Evolutionary conservation across 2,888 invertebrate species (phyloP).

Genomic region (Lepidonotus clava): DNA sequence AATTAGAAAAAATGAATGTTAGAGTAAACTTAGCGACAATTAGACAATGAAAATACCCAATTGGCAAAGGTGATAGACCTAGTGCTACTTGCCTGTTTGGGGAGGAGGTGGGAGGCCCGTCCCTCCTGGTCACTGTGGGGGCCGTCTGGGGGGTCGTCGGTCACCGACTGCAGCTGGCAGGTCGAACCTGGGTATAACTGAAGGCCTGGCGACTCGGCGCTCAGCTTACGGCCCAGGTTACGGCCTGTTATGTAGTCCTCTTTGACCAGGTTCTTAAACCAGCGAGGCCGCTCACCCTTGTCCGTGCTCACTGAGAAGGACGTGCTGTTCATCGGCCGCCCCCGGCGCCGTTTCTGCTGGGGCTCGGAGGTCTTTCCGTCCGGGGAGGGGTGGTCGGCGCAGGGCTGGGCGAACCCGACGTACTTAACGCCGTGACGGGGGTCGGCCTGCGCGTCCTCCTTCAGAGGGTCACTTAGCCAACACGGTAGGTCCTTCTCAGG

Average conservation of each 20-base stretch:
- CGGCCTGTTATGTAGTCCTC: conserved; percentile 11
- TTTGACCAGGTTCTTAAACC: background rate
- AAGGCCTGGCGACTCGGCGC: background rate
- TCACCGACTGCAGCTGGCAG: background rate
- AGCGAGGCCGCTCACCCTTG: background rate
- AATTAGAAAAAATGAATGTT: no score
- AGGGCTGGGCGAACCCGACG: background rate
- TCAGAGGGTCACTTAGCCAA: background rate
- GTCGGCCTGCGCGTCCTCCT: background rate
- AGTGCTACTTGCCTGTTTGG: conserved; percentile 34
- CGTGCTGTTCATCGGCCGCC: no score
- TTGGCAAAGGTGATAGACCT: no score
- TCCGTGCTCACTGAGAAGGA: no score
- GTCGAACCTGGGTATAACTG: background rate
- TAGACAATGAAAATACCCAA: no score
- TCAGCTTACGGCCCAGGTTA: conserved; percentile 23
- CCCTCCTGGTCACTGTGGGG: background rate
- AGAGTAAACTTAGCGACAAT: no score
- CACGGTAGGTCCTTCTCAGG: no score
- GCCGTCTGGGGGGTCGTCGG: background rate
- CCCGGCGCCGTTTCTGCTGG: no score
- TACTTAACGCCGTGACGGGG: background rate
- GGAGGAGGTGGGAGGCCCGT: background rate
- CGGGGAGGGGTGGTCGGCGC: background rate
- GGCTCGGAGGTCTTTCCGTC: no score